Evolutionary conservation across 2,113 vertebrate species (phyloP).

Genomic region (Daboia siamensis): DNA sequence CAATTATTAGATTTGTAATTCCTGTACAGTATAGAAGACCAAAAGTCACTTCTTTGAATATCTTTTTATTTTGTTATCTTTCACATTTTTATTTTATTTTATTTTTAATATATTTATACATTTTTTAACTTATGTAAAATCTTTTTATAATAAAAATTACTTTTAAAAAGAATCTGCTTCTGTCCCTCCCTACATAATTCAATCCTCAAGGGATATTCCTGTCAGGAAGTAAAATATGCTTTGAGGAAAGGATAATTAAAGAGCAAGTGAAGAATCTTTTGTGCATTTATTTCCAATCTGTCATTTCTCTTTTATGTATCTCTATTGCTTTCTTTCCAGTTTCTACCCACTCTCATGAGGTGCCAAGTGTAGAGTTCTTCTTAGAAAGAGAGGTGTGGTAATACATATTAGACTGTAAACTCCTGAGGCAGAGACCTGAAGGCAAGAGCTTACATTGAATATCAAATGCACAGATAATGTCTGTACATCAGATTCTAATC

Average conservation of each 20-base stretch:
- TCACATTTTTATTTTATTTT: neutral
- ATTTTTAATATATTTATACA: neutral
- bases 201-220: neutral
- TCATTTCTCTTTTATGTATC: neutral
- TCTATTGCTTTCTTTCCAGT: neutral
- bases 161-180: neutral
- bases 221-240: neutral
- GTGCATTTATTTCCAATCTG: neutral
- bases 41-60: neutral
- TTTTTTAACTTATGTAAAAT: neutral
- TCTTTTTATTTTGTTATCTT: neutral
- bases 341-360: neutral
- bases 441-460: neutral
- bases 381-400: neutral
- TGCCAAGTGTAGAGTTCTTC: neutral
- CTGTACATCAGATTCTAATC: neutral
- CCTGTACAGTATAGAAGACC: neutral
- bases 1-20: neutral
- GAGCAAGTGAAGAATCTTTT: neutral
- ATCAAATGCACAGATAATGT: neutral
- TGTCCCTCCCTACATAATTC: neutral
- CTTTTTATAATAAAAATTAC: neutral
- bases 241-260: neutral
- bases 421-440: neutral
- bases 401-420: neutral